Evolutionary conservation across 2,113 vertebrate species (phyloP).

Genomic region (zebrafish (Danio rerio)): DNA sequence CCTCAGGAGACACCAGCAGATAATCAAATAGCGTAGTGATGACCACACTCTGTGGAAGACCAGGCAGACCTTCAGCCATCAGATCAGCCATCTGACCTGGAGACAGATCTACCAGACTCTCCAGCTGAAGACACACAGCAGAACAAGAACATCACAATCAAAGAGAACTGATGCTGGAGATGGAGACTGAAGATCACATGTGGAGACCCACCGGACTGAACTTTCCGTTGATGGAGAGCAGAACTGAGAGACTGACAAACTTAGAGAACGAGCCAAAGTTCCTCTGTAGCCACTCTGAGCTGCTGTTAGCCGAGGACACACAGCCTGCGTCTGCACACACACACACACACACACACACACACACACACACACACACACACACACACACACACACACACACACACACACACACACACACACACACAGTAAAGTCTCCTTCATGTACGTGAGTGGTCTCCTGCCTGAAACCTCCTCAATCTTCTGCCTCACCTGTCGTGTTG

Average conservation of each 20-base stretch:
- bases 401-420: not conserved
- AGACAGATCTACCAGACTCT: conserved; percentile 60
- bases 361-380: not conserved
- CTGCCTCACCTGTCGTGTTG: conserved; percentile 50
- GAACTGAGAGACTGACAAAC: conserved; percentile 47
- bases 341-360: not conserved
- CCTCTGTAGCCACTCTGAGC: conserved; percentile 61
- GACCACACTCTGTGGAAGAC: conserved; percentile 49
- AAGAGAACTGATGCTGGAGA: not conserved
- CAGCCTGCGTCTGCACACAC: conserved; percentile 52
- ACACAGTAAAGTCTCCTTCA: not conserved
- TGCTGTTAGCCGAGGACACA: conserved; percentile 57
- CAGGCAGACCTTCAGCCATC: conserved; percentile 53
- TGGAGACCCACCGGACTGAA: conserved; percentile 66
- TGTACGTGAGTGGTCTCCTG: not conserved
- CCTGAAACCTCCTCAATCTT: not conserved
- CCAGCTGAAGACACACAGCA: conserved; percentile 59
- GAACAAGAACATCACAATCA: not conserved
- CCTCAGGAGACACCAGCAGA: conserved; percentile 44
- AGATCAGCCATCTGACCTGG: conserved; percentile 65
- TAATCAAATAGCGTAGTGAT: conserved; percentile 66
- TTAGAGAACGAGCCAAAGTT: conserved; percentile 68
- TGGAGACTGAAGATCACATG: not conserved
- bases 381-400: not conserved
- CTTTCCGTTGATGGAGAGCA: conserved; percentile 62